Percentiles rank a stretch among this genome's conserved stretches.
phyloP scores from a whole-genome alignment of 2,888 invertebrate species.

The Galeopsomyia nigrocyanea region DNA sequence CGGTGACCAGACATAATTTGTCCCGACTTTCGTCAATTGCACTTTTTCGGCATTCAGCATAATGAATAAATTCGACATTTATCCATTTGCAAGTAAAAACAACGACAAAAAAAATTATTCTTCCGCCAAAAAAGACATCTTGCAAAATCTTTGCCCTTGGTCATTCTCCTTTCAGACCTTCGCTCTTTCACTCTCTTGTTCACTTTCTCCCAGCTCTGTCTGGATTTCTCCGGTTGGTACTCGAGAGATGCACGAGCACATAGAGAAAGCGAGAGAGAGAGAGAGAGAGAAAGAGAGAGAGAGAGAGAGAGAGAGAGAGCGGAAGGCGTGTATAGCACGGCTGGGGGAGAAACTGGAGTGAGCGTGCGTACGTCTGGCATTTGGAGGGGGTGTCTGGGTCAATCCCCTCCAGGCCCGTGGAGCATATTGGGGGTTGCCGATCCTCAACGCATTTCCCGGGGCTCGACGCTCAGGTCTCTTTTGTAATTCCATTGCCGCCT shows the following conservation, averaged over 20 bases:
- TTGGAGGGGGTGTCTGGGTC: conserved; percentile 69
- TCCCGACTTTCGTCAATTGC: too few species aligned
- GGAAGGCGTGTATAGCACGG: conserved; percentile 3
- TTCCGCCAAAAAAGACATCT: too few species aligned
- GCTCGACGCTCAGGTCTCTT: conserved; percentile 50
- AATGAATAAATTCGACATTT: too few species aligned
- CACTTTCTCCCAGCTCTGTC: conserved; percentile 28
- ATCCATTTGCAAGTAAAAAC: too few species aligned
- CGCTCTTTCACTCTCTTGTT: conserved; percentile 39
- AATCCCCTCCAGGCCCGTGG: conserved; percentile 63
- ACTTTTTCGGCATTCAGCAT: too few species aligned
- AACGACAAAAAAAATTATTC: too few species aligned
- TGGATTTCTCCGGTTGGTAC: conserved; percentile 1
- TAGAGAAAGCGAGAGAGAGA: neutral
- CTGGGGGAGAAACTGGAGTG: conserved; percentile 22
- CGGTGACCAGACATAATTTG: too few species aligned
- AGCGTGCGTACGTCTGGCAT: conserved; percentile 34
- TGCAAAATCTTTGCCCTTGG: neutral
- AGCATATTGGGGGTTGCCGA: conserved; percentile 60
- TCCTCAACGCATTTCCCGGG: conserved; percentile 67
- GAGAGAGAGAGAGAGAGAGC: conserved; percentile 39
- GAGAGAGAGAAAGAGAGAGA: conserved; percentile 25
- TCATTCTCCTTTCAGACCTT: conserved; percentile 24
- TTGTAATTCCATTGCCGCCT: too few species aligned
- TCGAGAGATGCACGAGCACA: conserved; percentile 18